Evolutionary conservation across 2,797 vertebrate genomes (phyloP), one percentile per base, ranked within the genome.

Genomic region (Dromococcyx pavoninus): DNA sequence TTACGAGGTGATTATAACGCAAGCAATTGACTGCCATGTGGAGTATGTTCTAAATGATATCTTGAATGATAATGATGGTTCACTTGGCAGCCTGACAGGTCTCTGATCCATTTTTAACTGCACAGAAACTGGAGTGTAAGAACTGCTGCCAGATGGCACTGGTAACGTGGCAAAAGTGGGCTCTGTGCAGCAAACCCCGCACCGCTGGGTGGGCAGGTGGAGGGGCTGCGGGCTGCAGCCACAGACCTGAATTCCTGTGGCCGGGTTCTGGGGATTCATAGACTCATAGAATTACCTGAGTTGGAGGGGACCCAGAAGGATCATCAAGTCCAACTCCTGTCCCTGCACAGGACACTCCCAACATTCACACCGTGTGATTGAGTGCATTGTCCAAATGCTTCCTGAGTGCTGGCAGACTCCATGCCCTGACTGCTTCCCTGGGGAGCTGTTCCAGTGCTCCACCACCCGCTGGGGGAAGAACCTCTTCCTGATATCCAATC

Each of bases 21-120:
- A 61, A 74, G 76, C 54, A 64, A 89, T 91, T 94, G 90, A 91
- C 65, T 94, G 65, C 79, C 76, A 61, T 74, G 86, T 77, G 83
- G 79, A 89, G 54, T 83, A 60, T 83, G 69, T 81, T 57, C 88
- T 86, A 90, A 93, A 86, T 66, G 73, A 74, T 79, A 77, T 57
- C 79, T 54, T 73, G 90, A 77, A 78, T 80, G 89, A 73, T 87
- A 88, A 91, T 61, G 91, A 85, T 78, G 78, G 89, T 85, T 94
- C 67, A 70, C 56, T 89, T 89, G 91, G 91, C 91, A 93, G 89
- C 66, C 64, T 86, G 88, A 82, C 70, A 95, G 82, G 21, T 74
- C 65, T 32, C 71, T 43, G 41, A 43, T 92, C 87, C 74, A 56
- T 78, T 92, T 91, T 65, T 75, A 90, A 80, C n/a, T 30, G 32